These are phyloP conservation scores for Caenorhabditis virilis DNA, from an alignment of 2,888 invertebrate genomes.

Conservation along the genomic window DNA sequence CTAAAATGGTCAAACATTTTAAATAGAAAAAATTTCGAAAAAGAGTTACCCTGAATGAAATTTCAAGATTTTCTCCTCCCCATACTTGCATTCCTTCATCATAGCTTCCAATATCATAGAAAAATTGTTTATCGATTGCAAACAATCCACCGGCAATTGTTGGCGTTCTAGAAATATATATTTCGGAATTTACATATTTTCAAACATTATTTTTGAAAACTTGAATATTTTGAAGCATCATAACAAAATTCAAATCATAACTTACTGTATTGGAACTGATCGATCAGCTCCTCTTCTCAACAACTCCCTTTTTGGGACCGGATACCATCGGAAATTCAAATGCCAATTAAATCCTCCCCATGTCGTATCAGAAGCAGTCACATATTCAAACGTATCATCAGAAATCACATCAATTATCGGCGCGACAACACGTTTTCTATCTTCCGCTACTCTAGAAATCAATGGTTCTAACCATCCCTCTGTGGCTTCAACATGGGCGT, in stretches of 20 bases:
- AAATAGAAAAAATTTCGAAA: not conserved
- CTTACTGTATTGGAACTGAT: conserved; percentile 42
- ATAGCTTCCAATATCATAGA: conserved; percentile 95
- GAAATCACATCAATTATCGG: conserved; percentile 69
- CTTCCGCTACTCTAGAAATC: conserved; percentile 85
- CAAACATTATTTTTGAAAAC: too few relatives aligned
- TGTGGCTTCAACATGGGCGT: conserved; percentile 85
- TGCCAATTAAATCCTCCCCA: conserved; percentile 99
- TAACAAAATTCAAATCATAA: too few relatives aligned
- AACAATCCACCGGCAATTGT: conserved; percentile 95
- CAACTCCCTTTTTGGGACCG: conserved; percentile 96
- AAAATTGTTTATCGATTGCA: conserved; percentile 92
- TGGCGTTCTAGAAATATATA: conserved; percentile 77
- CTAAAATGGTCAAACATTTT: conserved; percentile 75
- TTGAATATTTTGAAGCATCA: too few relatives aligned
- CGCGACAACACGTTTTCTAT: conserved; percentile 73
- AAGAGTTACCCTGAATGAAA: conserved; percentile 85
- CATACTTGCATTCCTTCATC: conserved; percentile 99
- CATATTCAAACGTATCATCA: conserved; percentile 97
- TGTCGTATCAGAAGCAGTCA: conserved; percentile 97
- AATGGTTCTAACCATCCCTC: conserved; percentile 97
- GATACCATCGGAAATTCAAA: conserved; percentile 90
- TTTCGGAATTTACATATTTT: conserved; percentile 18
- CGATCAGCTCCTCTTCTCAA: conserved; percentile 85
- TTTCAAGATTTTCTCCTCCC: conserved; percentile 94